Evolutionary conservation across 2,113 vertebrate species (phyloP).

Genomic region (Suricata suricatta): DNA sequence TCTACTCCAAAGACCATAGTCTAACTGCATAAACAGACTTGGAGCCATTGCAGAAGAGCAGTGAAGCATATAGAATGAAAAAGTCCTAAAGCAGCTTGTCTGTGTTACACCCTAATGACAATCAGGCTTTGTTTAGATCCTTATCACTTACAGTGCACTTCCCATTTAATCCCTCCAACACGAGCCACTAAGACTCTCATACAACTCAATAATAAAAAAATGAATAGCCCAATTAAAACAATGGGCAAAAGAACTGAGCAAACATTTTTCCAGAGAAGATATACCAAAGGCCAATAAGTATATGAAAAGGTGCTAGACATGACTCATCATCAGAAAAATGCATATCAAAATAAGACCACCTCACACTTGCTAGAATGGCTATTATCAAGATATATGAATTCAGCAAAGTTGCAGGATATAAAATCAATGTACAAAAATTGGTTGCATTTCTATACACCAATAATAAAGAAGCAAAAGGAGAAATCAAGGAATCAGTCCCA

Average conservation of each 20-base stretch:
- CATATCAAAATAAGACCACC: not conserved
- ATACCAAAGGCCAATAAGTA: too few relatives aligned
- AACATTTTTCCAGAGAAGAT: too few relatives aligned
- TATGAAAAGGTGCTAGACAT: too few relatives aligned
- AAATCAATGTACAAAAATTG: too few relatives aligned
- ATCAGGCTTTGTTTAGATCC: not conserved
- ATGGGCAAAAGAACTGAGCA: too few relatives aligned
- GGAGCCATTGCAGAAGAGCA: not conserved
- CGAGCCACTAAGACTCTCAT: not conserved
- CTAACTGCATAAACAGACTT: not conserved
- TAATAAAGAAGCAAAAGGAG: too few relatives aligned
- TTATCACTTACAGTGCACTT: not conserved
- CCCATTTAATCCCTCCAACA: not conserved
- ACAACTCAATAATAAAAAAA: not conserved
- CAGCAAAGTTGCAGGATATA: too few relatives aligned
- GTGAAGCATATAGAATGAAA: not conserved
- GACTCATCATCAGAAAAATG: too few relatives aligned
- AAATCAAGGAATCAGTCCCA: too few relatives aligned
- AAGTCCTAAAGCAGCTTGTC: not conserved
- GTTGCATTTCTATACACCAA: too few relatives aligned
- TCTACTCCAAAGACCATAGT: not conserved
- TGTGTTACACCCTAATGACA: not conserved
- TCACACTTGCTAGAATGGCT: not conserved
- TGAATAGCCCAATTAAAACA: too few relatives aligned
- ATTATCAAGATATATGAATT: not conserved